Conservation (phyloP, 2,888 invertebrate species). For the Bimastos eiseni region DNA sequence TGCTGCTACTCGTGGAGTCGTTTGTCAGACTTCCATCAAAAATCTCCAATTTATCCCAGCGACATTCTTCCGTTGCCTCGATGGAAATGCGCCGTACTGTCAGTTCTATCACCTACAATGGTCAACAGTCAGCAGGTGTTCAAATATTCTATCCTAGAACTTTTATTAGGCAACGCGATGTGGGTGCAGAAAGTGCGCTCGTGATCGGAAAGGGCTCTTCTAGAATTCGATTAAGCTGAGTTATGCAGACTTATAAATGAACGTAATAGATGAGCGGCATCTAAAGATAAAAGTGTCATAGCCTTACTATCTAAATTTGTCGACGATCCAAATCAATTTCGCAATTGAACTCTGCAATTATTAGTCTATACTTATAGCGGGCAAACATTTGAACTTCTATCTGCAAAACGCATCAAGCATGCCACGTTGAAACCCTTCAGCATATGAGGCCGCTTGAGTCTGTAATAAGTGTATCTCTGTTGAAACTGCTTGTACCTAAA, state of each 20-base stretch:
- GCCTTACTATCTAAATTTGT: background rate
- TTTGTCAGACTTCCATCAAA: background rate
- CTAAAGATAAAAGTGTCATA: background rate
- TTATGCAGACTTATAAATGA: no score
- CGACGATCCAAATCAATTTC: background rate
- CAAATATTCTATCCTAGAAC: background rate
- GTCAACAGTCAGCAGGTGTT: background rate
- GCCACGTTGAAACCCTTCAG: background rate
- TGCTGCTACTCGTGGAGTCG: background rate
- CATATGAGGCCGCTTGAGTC: background rate
- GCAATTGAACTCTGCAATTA: no score
- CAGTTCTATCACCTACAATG: slow-evolving; percentile 4
- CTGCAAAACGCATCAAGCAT: background rate
- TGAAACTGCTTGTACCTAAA: background rate
- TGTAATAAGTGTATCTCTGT: no score
- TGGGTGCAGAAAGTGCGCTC: background rate
- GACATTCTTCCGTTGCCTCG: slow-evolving; percentile 14
- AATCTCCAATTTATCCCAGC: slow-evolving; percentile 21
- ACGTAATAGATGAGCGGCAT: no score
- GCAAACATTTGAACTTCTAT: background rate
- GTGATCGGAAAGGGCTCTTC: background rate
- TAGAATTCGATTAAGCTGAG: no score
- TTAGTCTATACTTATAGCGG: background rate
- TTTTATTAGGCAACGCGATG: background rate
- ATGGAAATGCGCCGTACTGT: slow-evolving; percentile 25